Evolutionary conservation across 2,113 vertebrate genomes (phyloP).

Genomic region (Syngnathus typhle): DNA sequence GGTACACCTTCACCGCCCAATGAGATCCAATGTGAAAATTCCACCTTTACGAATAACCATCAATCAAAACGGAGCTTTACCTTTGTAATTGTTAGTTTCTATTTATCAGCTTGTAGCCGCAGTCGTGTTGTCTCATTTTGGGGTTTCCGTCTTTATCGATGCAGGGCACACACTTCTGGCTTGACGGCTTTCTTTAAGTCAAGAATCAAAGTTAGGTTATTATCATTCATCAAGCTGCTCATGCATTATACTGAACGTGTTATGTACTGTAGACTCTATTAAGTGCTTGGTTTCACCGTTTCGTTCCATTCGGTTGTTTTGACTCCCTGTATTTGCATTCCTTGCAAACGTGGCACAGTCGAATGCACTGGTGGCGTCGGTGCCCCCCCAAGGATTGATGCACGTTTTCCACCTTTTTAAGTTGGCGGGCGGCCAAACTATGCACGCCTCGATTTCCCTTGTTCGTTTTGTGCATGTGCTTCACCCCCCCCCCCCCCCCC

Average conservation of each 20-base stretch:
- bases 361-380: background rate
- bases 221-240: constrained; percentile 36
- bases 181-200: background rate
- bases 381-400: constrained; percentile 15
- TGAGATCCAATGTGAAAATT: background rate
- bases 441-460: constrained; percentile 42
- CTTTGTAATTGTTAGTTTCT: background rate
- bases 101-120: background rate
- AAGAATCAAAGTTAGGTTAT: constrained; percentile 19
- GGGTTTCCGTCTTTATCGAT: background rate
- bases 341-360: background rate
- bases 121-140: background rate
- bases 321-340: background rate
- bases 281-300: background rate
- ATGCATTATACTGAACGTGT: background rate
- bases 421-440: constrained; percentile 32
- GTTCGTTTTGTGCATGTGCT: constrained; percentile 49
- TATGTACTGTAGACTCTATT: background rate
- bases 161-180: background rate
- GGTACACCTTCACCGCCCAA: background rate
- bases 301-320: background rate
- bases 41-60: background rate
- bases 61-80: background rate
- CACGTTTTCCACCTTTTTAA: constrained; percentile 26
- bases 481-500: constrained; percentile 34